Evolutionary conservation across 2,113 vertebrate species (phyloP).

Genomic region (Rallus limicola): DNA sequence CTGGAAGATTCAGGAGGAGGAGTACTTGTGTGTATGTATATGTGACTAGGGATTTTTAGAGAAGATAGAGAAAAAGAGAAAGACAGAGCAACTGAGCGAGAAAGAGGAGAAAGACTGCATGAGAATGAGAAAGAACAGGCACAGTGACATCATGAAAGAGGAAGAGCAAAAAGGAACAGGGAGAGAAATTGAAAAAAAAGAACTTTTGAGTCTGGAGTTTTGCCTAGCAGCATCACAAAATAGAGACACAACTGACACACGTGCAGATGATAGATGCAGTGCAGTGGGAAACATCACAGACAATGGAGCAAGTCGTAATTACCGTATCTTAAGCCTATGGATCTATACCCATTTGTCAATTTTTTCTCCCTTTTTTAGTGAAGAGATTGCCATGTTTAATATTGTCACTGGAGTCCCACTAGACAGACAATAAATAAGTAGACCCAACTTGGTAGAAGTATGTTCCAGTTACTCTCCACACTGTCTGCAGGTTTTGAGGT

Average conservation of each 20-base stretch:
- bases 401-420: constrained; percentile 47
- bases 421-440: constrained; percentile 55
- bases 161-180: background rate
- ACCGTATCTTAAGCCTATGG: background rate
- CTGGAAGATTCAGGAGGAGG: background rate
- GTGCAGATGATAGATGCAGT: background rate
- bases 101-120: background rate
- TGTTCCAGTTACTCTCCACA: constrained; percentile 44
- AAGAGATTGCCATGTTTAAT: background rate
- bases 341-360: constrained; percentile 3
- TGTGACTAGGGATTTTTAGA: background rate
- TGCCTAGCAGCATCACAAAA: background rate
- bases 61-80: background rate
- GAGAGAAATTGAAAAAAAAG: background rate
- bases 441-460: constrained; percentile 41
- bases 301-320: background rate
- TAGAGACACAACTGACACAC: background rate
- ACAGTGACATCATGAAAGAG: background rate
- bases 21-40: background rate
- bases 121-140: background rate
- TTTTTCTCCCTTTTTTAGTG: background rate
- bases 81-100: background rate
- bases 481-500: constrained; percentile 42
- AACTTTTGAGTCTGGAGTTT: background rate
- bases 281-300: background rate